Conservation (phyloP, 2,888 invertebrate species). For the Myathropa florea region DNA sequence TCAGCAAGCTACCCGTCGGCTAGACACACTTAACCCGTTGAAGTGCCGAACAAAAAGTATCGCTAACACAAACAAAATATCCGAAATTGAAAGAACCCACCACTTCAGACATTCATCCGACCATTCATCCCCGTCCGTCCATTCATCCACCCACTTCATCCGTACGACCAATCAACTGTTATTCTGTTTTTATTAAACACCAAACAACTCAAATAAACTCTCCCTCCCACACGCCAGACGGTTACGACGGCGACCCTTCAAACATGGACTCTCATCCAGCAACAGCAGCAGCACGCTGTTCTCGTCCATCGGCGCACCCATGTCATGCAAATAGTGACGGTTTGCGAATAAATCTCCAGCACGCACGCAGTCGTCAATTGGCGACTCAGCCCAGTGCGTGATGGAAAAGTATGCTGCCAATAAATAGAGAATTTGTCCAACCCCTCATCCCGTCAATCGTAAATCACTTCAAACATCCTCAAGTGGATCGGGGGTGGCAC, state of each 20-base stretch:
- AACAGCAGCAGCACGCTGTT: not conserved
- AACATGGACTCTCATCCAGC: conserved; percentile 30
- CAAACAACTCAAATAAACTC: conserved; percentile 56
- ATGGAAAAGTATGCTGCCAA: conserved; percentile 60
- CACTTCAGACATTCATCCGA: conserved; percentile 55
- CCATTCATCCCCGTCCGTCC: conserved; percentile 24
- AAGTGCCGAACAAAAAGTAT: conserved; percentile 48
- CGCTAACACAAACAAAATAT: conserved; percentile 51
- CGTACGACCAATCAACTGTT: conserved; percentile 60
- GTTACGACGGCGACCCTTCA: conserved; percentile 34
- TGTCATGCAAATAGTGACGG: conserved; percentile 60
- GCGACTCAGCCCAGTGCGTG: conserved; percentile 58
- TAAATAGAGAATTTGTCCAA: conserved; percentile 65
- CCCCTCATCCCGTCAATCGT: conserved; percentile 54
- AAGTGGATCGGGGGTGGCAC: conserved; percentile 46
- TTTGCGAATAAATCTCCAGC: conserved; percentile 53
- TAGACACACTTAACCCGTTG: conserved; percentile 56
- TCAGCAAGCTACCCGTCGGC: conserved; percentile 43
- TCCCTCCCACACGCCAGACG: conserved; percentile 40
- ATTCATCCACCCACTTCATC: conserved; percentile 18
- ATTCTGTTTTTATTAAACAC: conserved; percentile 67
- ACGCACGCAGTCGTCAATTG: conserved; percentile 64
- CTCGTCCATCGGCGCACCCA: conserved; percentile 28
- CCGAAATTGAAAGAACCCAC: conserved; percentile 19
- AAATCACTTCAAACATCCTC: conserved; percentile 66